Evolutionary conservation across 2,888 invertebrate genomes (phyloP).

Genomic region (Brachynemurus nebulosus): DNA sequence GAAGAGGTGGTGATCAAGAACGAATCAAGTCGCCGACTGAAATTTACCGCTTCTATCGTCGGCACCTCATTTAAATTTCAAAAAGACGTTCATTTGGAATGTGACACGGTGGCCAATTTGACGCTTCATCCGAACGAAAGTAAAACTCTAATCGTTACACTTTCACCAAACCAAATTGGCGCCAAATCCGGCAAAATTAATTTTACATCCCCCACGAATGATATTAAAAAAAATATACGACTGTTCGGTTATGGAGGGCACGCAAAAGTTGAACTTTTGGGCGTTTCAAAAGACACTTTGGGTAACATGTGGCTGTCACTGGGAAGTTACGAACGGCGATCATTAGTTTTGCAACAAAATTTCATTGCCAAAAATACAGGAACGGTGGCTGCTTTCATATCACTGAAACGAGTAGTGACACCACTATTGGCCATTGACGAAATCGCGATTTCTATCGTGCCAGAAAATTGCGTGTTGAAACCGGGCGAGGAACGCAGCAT

Average conservation of each 20-base stretch:
- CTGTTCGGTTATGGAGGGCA: slow-evolving; percentile 47
- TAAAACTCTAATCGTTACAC: slow-evolving; percentile 36
- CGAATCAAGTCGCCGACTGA: slow-evolving; percentile 37
- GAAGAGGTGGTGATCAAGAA: slow-evolving; percentile 44
- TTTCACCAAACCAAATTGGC: slow-evolving; percentile 39
- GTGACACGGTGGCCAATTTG: slow-evolving; percentile 27
- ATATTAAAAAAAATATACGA: slow-evolving; percentile 7
- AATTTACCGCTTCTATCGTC: slow-evolving; percentile 36
- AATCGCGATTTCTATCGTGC: background rate
- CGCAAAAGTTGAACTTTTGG: slow-evolving; percentile 34
- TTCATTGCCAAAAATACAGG: background rate
- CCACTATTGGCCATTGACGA: background rate
- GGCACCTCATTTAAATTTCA: slow-evolving; percentile 33
- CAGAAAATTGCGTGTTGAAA: background rate
- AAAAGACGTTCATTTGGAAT: slow-evolving; percentile 26
- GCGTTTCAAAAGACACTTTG: slow-evolving; percentile 38
- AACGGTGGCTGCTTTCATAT: background rate
- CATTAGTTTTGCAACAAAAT: background rate
- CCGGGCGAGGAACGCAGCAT: background rate
- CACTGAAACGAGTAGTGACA: background rate
- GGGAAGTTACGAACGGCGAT: slow-evolving; percentile 32
- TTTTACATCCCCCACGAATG: background rate
- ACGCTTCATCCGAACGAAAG: slow-evolving; percentile 42
- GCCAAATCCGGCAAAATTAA: slow-evolving; percentile 34
- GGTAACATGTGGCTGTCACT: slow-evolving; percentile 42